Conservation (phyloP, 2,888 invertebrate species). For the Cantharis rufa region DNA sequence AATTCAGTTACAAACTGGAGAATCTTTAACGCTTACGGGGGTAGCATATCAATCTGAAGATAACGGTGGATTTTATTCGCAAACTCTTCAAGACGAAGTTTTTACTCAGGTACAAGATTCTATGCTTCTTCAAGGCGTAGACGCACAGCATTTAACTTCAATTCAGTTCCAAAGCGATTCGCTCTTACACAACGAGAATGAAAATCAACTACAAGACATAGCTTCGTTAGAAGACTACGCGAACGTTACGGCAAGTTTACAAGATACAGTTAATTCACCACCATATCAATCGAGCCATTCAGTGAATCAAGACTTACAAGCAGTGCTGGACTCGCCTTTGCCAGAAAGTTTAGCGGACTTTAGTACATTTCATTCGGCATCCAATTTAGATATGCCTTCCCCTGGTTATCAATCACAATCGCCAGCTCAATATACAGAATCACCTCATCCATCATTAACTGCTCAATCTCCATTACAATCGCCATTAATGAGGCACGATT, state of each 20-base stretch:
- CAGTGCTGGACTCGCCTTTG: conserved; percentile 75
- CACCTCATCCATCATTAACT: conserved; percentile 56
- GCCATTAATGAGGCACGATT: conserved; percentile 65
- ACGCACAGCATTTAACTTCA: conserved; percentile 62
- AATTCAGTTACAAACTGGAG: conserved; percentile 64
- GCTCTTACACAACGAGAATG: conserved; percentile 65
- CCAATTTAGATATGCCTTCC: conserved; percentile 54
- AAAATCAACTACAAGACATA: conserved; percentile 68
- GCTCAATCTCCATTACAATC: conserved; percentile 68
- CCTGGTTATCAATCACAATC: conserved; percentile 55
- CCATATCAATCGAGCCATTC: conserved; percentile 55
- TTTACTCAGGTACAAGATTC: conserved; percentile 73
- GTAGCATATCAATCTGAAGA: conserved; percentile 68
- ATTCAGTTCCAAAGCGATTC: conserved; percentile 55
- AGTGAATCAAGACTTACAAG: conserved; percentile 75
- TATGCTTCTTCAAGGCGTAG: conserved; percentile 69
- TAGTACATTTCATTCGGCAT: conserved; percentile 72
- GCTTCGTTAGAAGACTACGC: conserved; percentile 67
- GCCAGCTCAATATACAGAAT: conserved; percentile 51
- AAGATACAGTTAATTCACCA: conserved; percentile 61
- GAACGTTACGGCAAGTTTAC: conserved; percentile 55
- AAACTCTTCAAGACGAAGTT: conserved; percentile 76
- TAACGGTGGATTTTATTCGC: conserved; percentile 62
- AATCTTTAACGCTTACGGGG: conserved; percentile 65
- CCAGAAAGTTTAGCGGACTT: conserved; percentile 83